A percentile compares a stretch with the other conserved stretches of the same genome.
Conservation (phyloP, 2,888 invertebrate species). For the Xylota segnis region DNA sequence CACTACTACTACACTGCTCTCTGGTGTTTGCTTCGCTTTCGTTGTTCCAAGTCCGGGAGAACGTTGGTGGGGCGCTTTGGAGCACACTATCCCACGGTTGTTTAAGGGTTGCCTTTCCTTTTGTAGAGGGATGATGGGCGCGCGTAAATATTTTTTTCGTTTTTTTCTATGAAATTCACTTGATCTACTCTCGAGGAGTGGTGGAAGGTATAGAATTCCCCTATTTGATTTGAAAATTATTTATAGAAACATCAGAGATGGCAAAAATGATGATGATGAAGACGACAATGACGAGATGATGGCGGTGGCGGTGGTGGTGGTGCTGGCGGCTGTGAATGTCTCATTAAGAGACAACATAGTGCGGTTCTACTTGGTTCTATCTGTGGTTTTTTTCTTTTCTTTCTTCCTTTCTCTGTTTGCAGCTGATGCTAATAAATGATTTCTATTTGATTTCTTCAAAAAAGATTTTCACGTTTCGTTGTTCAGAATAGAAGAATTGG, state of each 20-base stretch:
- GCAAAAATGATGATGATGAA: constrained; percentile 51
- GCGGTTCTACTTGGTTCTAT: constrained; percentile 35
- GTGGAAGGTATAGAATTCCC: constrained; percentile 11
- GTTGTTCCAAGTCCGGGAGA: background rate
- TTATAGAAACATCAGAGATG: constrained; percentile 68
- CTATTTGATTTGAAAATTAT: constrained; percentile 49
- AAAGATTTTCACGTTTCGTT: constrained; percentile 6
- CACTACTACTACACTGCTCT: background rate
- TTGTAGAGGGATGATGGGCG: constrained; percentile 27
- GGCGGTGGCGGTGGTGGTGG: constrained; percentile 31
- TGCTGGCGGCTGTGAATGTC: constrained; percentile 54
- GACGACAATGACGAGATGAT: constrained; percentile 31
- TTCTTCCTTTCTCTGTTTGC: constrained; percentile 9
- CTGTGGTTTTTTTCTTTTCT: constrained; percentile 25
- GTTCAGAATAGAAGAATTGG: background rate
- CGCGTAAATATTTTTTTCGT: constrained; percentile 27
- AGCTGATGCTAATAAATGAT: constrained; percentile 41
- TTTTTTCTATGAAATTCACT: constrained; percentile 27
- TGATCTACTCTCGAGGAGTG: constrained; percentile 13
- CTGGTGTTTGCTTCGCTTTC: background rate
- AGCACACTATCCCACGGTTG: background rate
- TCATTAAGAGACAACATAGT: constrained; percentile 68
- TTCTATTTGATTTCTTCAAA: background rate
- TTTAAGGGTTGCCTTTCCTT: constrained; percentile 26
- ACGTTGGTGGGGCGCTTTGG: background rate